Evolutionary conservation across 2,888 invertebrate species (phyloP), one percentile per base, ranked within the genome.

Genomic region (Agrypnus murinus): DNA sequence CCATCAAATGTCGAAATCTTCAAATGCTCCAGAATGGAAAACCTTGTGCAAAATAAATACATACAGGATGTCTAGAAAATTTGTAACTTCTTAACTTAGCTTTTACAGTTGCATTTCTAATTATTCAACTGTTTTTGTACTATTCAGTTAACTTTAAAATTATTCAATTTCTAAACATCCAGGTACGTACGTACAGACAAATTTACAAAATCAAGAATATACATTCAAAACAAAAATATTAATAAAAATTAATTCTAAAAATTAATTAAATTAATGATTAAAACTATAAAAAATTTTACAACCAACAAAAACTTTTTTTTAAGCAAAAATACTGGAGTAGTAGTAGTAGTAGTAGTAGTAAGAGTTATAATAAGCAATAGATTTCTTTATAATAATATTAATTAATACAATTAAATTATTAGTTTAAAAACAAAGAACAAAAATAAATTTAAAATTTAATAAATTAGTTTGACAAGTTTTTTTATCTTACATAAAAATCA

Each of bases 401-500:
- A 65, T 55, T 69, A 59, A 65, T 53, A 58, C n/a, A 25, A 58
- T 65, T 58, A 69, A 53, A 58, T n/a, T 60, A 60, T 36, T 58
- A 43, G 34, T 45, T 32, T 48, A 64, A 70, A 66, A 59, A 59
- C 50, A 70, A 25, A 69, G 38, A 70, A 66, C 53, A 67, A 67
- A n/a, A 60, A 46, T 46, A 65, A 58, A 55, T 68, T 71, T 45
- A 66, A 71, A 71, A 60, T 65, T 65, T 60, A 71, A 71, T 71
- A 71, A 71, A 71, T 71, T 69, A 71, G 62, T 66, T 46, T 60
- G 60, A 67, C 36, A 46, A 25, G 58, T 40, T 17, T n/a, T n/a
- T n/a, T 25, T 38, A 66, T 66, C 66, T 66, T 66, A 66, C 50
- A 66, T 66, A 66, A 66, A n/a, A 65, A 66, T 66, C 66, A 66